Evolutionary conservation across 2,888 invertebrate genomes (phyloP), one percentile per base, ranked within the genome.

Genomic region (Phlogophora meticulosa): DNA sequence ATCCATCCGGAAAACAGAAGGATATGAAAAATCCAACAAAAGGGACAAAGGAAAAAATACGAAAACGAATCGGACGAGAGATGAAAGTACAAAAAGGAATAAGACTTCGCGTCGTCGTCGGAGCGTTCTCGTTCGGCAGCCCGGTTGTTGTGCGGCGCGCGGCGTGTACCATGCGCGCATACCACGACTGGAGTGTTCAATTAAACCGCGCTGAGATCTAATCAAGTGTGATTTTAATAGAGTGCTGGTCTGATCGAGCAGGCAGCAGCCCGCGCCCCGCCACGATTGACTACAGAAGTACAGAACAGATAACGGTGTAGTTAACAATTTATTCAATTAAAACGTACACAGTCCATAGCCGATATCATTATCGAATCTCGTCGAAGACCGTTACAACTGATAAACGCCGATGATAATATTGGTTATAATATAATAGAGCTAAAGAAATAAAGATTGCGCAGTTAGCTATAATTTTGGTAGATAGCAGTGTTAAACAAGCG

Each of bases 171-270:
- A 92, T 92, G 92, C 90, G 89, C 84, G 87, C 92, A 92, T 92
- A 90, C 89, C 86, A 82, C 87, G 80, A 77, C 83, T 81, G 88
- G 86, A 90, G 91, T 87, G 89, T 92, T 91, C 91, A 93, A 94
- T 93, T 93, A 92, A 92, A 91, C 88, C 86, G 88, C 89, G 84
- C 86, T 83, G 86, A 89, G 91, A 93, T 92, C 88, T 93, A 92
- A 94, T 93, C 93, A 91, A 93, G 91, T 91, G 92, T 91, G 90
- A 93, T 92, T 93, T 92, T 93, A 92, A 92, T 92, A 91, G 88
- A 92, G 89, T 88, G 87, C 87, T 87, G 89, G 81, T 78, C 66
- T 85, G 89, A 89, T 90, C 85, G 81, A 85, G 80, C 87, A 79
- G 76, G 76, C 76, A 75, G 74, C 74, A 72, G 79, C 79, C 72